Evolutionary conservation across 2,113 vertebrate species (phyloP).

Genomic region (Proterorhinus semilunaris): DNA sequence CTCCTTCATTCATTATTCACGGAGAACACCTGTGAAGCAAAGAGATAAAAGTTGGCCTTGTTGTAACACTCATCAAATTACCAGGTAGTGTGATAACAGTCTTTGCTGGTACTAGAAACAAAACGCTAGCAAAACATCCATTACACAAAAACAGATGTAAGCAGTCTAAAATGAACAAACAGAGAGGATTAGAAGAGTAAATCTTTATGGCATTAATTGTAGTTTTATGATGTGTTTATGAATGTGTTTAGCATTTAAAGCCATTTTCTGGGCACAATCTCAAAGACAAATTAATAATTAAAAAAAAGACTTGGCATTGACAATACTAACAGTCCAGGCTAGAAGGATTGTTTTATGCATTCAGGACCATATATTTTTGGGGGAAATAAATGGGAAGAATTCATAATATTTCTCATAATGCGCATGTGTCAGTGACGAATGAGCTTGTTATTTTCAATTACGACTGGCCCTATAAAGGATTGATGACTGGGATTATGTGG

Average conservation of each 20-base stretch:
- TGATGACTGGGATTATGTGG: constrained; percentile 1
- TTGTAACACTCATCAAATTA: not conserved
- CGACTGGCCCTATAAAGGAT: constrained; percentile 3
- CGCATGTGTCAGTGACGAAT: constrained; percentile 3
- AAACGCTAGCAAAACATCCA: no score
- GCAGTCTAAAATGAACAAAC: no score
- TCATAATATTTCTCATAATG: not conserved
- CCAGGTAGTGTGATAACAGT: no score
- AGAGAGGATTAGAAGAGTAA: no score
- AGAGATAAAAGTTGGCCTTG: not conserved
- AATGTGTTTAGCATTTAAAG: no score
- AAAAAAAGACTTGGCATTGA: not conserved
- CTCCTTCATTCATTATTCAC: no score
- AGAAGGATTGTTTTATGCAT: not conserved
- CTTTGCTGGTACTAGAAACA: not conserved
- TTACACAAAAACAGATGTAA: no score
- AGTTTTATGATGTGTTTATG: no score
- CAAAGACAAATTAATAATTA: not conserved
- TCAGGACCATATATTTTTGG: not conserved
- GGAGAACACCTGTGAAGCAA: not conserved
- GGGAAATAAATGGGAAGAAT: not conserved
- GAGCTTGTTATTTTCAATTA: constrained; percentile 12
- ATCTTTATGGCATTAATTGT: no score
- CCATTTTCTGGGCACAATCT: not conserved
- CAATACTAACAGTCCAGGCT: not conserved